Base-by-base conservation (phyloP, 2,888 invertebrate genomes). In the Patella depressa region DNA sequence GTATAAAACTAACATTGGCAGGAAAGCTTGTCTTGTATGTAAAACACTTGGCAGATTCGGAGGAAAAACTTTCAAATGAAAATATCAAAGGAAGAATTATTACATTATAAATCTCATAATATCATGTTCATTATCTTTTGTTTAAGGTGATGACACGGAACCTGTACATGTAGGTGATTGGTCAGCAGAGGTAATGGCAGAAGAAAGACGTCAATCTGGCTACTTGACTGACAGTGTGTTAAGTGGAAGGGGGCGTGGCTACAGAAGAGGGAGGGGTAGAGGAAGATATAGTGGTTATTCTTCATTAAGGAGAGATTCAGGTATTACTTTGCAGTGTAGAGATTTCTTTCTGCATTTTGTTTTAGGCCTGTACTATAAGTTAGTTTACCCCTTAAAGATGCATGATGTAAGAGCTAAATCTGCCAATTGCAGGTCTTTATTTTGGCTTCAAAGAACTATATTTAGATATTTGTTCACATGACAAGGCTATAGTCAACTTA, bases 261-360 rank as follows among this genome's bases (percentile, higher is more conserved):
- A 93, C 81, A 93, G 94, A 88, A 95, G 95, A 81, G 94, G 96
- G 83, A 93, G 96, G 87, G 94, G 87, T 94, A 94, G 73, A 55
- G 85, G 83, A 11, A 71, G 85, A 72, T 73, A 53, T 69, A 78
- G 74, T 12, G 65, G 70, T 53, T 74, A 80, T 79, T 69, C 65
- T 12, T 65, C 65, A 19, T 65, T 65, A 24, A 65, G 65, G 14
- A 65, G 65, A 65, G 65, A 65, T 65, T 65, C 65, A 65, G 65
- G 65, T 65, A 65, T 65, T 24, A 9, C 45, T 45, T 45, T 45
- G 45, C 0, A 9, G 45, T 7, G 7, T 5, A 45, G 45, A 45
- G 45, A 45, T 45, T 7, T 45, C 5, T 45, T 45, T 45, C 7
- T 45, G 45, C 45, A 45, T 45, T 45, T 45, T 9, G 45, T 45